These are phyloP conservation scores for Chrosomus eos DNA, from an alignment of 2,797 vertebrate genomes.

Conservation along the genomic window DNA sequence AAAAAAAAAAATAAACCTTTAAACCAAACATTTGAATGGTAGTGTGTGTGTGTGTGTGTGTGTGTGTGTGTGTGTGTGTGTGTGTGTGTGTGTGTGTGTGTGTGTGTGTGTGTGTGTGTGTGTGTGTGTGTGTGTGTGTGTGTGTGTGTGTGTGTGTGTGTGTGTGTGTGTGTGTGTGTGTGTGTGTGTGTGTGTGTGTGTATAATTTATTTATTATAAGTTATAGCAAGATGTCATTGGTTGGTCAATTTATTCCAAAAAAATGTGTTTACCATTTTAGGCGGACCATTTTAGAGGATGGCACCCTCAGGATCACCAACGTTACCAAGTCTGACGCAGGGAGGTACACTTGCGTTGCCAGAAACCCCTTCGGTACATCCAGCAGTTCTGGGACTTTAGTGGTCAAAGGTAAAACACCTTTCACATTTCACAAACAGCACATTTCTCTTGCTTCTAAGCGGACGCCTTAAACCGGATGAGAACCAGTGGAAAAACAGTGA, in stretches of 20 bases:
- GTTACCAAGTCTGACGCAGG: conserved; percentile 80
- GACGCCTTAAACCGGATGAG: conserved; percentile 68
- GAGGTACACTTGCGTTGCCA: conserved; percentile 82
- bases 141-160: too few relatives aligned
- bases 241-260: background rate
- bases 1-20: background rate
- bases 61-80: too few relatives aligned
- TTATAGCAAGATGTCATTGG: background rate
- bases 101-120: too few relatives aligned
- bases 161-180: too few relatives aligned
- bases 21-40: background rate
- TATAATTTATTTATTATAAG: background rate
- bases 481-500: conserved; percentile 61
- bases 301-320: conserved; percentile 83
- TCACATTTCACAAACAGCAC: conserved; percentile 30
- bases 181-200: too few relatives aligned
- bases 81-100: too few relatives aligned
- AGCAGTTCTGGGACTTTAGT: conserved; percentile 80
- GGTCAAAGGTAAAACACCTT: conserved; percentile 82
- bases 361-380: conserved; percentile 83
- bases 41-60: too few relatives aligned
- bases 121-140: too few relatives aligned
- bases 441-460: conserved; percentile 63
- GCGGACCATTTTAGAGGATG: conserved; percentile 75
- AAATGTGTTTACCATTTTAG: conserved; percentile 68